Evolutionary conservation across 2,113 vertebrate species (phyloP).

Genomic region (Urocitellus parryii): DNA sequence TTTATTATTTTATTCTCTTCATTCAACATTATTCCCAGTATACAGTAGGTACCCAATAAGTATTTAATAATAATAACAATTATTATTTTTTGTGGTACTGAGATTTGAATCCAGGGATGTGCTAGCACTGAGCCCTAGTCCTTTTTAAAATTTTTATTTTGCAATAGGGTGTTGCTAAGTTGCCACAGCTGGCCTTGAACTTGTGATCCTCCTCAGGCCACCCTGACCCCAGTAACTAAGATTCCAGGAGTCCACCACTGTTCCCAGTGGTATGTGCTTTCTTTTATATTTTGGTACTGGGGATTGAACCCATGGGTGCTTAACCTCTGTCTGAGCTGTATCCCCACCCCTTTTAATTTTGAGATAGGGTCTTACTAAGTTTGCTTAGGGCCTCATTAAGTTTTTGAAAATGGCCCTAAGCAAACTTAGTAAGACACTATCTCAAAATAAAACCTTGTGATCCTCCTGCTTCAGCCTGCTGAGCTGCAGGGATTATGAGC

Average conservation of each 20-base stretch:
- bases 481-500: background rate
- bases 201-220: background rate
- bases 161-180: background rate
- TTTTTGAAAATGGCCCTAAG: background rate
- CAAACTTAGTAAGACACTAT: no score
- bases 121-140: background rate
- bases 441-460: background rate
- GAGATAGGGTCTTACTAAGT: background rate
- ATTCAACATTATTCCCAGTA: background rate
- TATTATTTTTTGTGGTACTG: background rate
- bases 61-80: background rate
- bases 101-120: background rate
- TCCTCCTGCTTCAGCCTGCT: background rate
- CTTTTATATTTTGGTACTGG: background rate
- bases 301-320: background rate
- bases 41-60: background rate
- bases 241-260: background rate
- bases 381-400: background rate
- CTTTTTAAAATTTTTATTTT: background rate
- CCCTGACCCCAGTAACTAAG: background rate
- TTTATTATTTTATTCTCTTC: conserved; percentile 12
- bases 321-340: background rate
- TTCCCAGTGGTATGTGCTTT: background rate
- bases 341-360: background rate
- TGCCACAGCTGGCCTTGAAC: background rate